These are phyloP conservation scores for Ophioderma brevispina DNA, from an alignment of 35 echinoderm and acorn worm genomes.

Conservation along the genomic window DNA sequence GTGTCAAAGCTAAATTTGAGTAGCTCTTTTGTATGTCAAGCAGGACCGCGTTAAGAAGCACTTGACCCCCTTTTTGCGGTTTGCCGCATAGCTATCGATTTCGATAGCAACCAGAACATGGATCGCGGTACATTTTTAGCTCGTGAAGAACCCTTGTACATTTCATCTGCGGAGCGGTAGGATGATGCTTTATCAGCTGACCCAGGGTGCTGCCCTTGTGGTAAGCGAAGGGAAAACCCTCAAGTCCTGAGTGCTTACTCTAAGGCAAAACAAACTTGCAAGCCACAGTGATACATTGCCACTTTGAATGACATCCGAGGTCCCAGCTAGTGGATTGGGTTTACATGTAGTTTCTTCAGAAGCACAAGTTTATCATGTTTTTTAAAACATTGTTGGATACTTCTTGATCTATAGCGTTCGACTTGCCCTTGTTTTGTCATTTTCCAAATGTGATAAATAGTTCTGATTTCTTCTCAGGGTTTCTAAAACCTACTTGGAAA, in stretches of 20 bases:
- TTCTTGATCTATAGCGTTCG: no score
- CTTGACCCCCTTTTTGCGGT: conserved; percentile 4
- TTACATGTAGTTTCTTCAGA: no score
- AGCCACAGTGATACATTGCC: no score
- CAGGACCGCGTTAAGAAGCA: conserved; percentile 1
- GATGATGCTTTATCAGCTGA: not conserved
- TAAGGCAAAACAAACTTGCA: not conserved
- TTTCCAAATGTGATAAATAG: no score
- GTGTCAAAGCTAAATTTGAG: not conserved
- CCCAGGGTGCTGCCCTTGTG: not conserved
- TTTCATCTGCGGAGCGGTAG: not conserved
- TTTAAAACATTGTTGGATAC: no score
- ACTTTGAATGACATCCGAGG: no score
- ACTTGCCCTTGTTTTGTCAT: no score
- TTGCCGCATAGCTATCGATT: conserved; percentile 12
- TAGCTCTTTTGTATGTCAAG: conserved; percentile 6
- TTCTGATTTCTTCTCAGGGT: no score
- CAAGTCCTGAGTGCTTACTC: not conserved
- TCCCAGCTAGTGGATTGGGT: no score
- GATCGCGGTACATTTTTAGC: not conserved
- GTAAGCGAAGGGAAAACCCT: not conserved
- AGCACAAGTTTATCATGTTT: no score
- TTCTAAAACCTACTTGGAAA: no score
- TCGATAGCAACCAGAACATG: not conserved
- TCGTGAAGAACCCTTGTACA: not conserved